A percentile compares a stretch with the other conserved stretches of the same genome.
These are phyloP conservation scores for Brachionus asplanchnoidis DNA, from an alignment of 1,140 invertebrate species.

Conservation along the genomic window DNA sequence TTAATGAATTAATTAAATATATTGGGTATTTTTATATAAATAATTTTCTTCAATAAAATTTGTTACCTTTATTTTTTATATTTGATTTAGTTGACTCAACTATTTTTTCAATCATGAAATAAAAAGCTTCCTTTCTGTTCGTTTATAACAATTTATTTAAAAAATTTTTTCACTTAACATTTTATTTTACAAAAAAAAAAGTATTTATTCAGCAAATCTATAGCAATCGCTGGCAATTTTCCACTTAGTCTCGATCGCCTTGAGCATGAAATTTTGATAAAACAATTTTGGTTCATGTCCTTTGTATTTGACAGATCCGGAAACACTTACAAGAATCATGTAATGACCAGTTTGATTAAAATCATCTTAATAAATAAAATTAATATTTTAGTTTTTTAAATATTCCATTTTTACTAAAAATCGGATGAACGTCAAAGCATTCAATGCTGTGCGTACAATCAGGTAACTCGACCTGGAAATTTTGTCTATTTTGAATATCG, in stretches of 20 bases:
- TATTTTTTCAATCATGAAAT: background rate
- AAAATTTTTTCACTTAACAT: background rate
- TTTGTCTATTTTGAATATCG: slow-evolving; percentile 19
- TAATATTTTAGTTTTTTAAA: background rate
- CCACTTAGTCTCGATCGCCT: slow-evolving; percentile 33
- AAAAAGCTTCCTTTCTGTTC: background rate
- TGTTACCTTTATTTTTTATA: background rate
- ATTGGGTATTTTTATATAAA: too few relatives aligned
- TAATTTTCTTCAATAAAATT: background rate
- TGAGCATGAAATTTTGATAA: slow-evolving; percentile 38
- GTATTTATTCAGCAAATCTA: slow-evolving; percentile 26
- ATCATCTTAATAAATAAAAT: background rate
- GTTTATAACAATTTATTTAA: background rate
- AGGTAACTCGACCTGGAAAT: slow-evolving; percentile 27
- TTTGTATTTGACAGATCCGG: slow-evolving; percentile 23
- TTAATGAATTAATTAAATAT: too few relatives aligned
- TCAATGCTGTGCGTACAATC: background rate
- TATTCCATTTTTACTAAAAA: slow-evolving; percentile 7
- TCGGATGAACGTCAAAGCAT: slow-evolving; percentile 37
- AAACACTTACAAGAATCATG: slow-evolving; percentile 36
- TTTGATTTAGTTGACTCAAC: background rate
- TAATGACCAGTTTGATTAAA: slow-evolving; percentile 36
- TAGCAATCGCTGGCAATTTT: slow-evolving; percentile 40
- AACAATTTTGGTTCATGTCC: slow-evolving; percentile 34
- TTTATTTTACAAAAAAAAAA: background rate